Percentiles rank a stretch among this genome's conserved stretches.
Evolutionary conservation across 2,797 vertebrate species (phyloP).

Genomic region (Smutsia gigantea): DNA sequence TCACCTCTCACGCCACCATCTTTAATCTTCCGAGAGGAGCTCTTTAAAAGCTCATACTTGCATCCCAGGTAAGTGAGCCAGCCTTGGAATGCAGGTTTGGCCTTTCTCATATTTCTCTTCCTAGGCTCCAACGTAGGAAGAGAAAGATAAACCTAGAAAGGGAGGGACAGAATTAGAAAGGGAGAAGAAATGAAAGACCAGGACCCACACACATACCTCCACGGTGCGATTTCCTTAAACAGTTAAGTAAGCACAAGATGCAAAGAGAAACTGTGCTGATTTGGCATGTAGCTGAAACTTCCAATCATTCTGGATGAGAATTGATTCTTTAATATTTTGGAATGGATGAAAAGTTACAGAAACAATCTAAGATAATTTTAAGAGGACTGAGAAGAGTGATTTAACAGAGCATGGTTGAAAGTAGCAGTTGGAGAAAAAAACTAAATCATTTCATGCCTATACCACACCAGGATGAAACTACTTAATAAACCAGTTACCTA

Average conservation of each 20-base stretch:
- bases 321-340: not conserved
- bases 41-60: not conserved
- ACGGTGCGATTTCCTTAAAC: not conserved
- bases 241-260: not conserved
- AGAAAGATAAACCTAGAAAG: not conserved
- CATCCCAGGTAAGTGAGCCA: not conserved
- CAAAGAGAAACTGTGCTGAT: not conserved
- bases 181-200: not conserved
- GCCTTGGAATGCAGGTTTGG: not conserved
- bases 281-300: not conserved
- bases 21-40: too few relatives aligned
- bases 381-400: not conserved
- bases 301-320: not conserved
- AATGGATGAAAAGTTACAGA: not conserved
- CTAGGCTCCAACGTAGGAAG: not conserved
- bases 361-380: not conserved
- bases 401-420: not conserved
- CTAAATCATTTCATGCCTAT: not conserved
- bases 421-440: not conserved
- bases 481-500: not conserved
- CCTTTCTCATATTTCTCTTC: constrained; percentile 10
- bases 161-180: not conserved
- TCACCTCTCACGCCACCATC: too few relatives aligned
- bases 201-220: not conserved
- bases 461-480: not conserved